phyloP scores from a whole-genome alignment of 2,113 vertebrate genomes.

The Osmerus mordax region DNA sequence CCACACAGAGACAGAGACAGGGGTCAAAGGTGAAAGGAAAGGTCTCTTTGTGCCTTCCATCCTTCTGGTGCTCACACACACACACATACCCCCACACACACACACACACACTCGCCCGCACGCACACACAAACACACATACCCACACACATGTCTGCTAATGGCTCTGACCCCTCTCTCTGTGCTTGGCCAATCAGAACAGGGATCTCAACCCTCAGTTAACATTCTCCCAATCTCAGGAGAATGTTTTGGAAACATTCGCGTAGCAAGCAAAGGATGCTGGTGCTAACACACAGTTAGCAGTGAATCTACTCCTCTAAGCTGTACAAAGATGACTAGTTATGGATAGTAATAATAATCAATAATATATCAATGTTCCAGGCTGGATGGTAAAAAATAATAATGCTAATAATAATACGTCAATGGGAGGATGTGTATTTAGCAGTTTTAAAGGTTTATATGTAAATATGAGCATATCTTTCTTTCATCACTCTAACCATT shows the following conservation, averaged over 20 bases:
- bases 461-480: constrained; percentile 69
- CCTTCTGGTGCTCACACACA: constrained; percentile 55
- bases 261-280: constrained; percentile 39
- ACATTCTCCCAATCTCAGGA: constrained; percentile 47
- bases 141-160: constrained; percentile 28
- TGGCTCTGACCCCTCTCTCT: constrained; percentile 60
- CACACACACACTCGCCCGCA: constrained; percentile 20
- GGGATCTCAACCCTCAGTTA: constrained; percentile 40
- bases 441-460: constrained; percentile 67
- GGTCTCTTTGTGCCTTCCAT: constrained; percentile 73
- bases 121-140: constrained; percentile 30
- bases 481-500: constrained; percentile 65
- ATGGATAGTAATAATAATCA: constrained; percentile 74
- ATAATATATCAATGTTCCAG: constrained; percentile 76
- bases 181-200: constrained; percentile 62
- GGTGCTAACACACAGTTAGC: constrained; percentile 31
- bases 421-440: constrained; percentile 69
- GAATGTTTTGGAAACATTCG: constrained; percentile 48
- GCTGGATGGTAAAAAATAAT: constrained; percentile 69
- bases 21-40: constrained; percentile 70
- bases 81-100: constrained; percentile 8
- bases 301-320: constrained; percentile 58
- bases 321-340: constrained; percentile 75
- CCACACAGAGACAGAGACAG: constrained; percentile 47
- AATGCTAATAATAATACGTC: constrained; percentile 58